These are phyloP conservation scores for Chlorocebus sabaeus DNA, from an alignment of 2,113 vertebrate genomes.

Conservation along the genomic window DNA sequence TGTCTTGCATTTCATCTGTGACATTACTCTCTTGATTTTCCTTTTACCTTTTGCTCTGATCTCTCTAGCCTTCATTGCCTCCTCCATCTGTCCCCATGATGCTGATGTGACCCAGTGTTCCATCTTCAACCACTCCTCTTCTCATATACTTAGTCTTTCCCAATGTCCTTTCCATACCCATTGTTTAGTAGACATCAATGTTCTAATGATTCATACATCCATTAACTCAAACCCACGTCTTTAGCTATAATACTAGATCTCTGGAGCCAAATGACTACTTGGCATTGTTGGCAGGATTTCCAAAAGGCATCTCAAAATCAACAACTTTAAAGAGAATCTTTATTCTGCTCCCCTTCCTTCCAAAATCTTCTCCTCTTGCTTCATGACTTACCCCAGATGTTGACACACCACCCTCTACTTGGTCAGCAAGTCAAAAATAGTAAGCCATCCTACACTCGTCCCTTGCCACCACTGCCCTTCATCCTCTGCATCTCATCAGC, in stretches of 20 bases:
- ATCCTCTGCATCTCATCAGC: background rate
- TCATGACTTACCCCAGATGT: background rate
- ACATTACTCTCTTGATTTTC: background rate
- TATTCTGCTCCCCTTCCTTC: background rate
- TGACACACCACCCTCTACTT: background rate
- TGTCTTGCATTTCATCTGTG: background rate
- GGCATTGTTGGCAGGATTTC: background rate
- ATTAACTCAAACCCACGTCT: background rate
- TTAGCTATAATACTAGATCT: background rate
- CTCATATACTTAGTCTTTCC: background rate
- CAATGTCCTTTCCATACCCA: background rate
- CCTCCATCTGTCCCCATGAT: background rate
- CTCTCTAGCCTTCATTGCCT: background rate
- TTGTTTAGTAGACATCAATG: background rate
- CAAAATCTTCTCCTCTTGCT: background rate
- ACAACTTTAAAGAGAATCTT: background rate
- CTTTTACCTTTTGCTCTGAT: background rate
- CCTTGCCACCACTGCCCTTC: background rate
- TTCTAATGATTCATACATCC: background rate
- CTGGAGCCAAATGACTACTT: background rate
- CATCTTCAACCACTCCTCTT: background rate
- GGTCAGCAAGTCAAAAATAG: background rate
- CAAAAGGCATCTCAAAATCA: constrained; percentile 6
- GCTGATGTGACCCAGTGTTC: background rate
- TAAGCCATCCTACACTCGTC: background rate